phyloP scores from a whole-genome alignment of 2,113 vertebrate species.

The Herpetotheres cachinnans region DNA sequence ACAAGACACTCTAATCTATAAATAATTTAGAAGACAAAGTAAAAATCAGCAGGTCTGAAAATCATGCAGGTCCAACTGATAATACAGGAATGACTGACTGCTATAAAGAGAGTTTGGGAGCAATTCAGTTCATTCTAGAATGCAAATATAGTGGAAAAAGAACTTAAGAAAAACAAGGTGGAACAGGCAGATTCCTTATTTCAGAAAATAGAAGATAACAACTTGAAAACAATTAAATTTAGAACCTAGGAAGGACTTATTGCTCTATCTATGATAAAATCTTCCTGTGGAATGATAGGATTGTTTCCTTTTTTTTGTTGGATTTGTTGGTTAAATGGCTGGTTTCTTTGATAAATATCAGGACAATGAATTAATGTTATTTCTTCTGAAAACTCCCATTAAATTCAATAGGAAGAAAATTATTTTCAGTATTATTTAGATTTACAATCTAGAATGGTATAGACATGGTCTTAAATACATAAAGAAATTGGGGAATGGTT shows the following conservation, averaged over 20 bases:
- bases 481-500: background rate
- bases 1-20: background rate
- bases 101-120: background rate
- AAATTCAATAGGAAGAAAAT: background rate
- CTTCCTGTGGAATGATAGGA: background rate
- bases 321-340: background rate
- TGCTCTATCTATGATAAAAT: background rate
- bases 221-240: background rate
- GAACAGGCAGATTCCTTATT: background rate
- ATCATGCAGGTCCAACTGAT: background rate
- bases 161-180: background rate
- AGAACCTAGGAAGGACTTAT: background rate
- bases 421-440: background rate
- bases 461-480: background rate
- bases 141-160: background rate
- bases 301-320: background rate
- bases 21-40: background rate
- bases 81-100: background rate
- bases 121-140: background rate
- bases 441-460: background rate
- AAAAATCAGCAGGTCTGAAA: background rate
- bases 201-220: background rate
- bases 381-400: background rate
- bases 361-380: background rate
- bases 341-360: background rate